Evolutionary conservation across 2,113 vertebrate genomes (phyloP).

Genomic region (Gallinago undulata): DNA sequence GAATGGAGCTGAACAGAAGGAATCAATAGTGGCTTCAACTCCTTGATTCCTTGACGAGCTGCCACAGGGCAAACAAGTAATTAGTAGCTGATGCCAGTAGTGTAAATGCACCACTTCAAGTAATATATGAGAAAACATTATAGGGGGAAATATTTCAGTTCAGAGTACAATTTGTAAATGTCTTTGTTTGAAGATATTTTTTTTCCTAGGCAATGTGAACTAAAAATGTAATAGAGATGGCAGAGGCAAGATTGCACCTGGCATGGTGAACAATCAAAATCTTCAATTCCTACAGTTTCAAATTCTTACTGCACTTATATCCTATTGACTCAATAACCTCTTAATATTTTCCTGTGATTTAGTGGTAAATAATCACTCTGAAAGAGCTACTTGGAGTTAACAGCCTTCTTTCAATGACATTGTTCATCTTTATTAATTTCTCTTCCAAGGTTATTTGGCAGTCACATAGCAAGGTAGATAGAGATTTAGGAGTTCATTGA

Average conservation of each 20-base stretch:
- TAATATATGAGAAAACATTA: not conserved
- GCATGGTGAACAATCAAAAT: not conserved
- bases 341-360: conserved; percentile 40
- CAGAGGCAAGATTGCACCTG: not conserved
- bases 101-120: not conserved
- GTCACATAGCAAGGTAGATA: not conserved
- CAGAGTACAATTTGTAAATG: not conserved
- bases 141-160: not conserved
- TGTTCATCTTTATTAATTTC: conserved; percentile 52
- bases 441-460: conserved; percentile 31
- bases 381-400: conserved; percentile 30
- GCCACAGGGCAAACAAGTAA: not conserved
- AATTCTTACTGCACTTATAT: not conserved
- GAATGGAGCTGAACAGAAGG: accelerated
- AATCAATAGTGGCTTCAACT: not conserved
- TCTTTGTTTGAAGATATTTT: not conserved
- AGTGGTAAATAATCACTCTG: conserved; percentile 37
- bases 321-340: not conserved
- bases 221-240: not conserved
- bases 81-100: not conserved
- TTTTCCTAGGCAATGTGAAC: not conserved
- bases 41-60: not conserved
- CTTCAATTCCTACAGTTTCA: not conserved
- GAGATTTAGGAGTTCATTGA: conserved; percentile 23
- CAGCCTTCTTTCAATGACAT: conserved; percentile 16